phyloP scores from a whole-genome alignment of 2,113 vertebrate species.

The Callipepla squamata region DNA sequence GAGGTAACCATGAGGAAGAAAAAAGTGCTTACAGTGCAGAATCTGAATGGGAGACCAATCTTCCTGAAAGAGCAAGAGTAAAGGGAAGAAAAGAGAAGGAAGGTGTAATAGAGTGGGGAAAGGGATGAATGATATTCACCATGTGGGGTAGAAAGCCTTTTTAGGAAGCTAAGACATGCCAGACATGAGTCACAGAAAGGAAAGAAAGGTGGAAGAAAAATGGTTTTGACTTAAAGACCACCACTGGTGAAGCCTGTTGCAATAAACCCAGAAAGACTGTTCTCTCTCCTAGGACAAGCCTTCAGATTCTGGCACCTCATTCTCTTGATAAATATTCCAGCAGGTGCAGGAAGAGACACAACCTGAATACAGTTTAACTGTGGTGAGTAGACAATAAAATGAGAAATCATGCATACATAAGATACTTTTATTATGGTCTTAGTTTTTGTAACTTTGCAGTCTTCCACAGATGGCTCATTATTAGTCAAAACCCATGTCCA shows the following conservation, averaged over 20 bases:
- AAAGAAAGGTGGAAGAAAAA: slow-evolving; percentile 17
- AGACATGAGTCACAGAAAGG: slow-evolving; percentile 26
- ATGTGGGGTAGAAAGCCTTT: neutral
- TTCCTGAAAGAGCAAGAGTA: neutral
- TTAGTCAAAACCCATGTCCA: neutral
- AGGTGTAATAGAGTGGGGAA: neutral
- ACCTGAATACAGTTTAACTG: neutral
- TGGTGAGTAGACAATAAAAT: slow-evolving; percentile 28
- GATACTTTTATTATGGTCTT: slow-evolving; percentile 6
- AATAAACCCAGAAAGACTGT: neutral
- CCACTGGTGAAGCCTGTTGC: neutral
- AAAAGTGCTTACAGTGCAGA: rapidly evolving
- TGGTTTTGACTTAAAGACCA: neutral
- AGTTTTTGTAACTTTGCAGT: neutral
- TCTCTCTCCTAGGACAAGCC: slow-evolving; percentile 18
- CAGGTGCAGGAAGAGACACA: slow-evolving; percentile 36
- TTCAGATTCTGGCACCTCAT: slow-evolving; percentile 50
- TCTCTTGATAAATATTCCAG: slow-evolving; percentile 41
- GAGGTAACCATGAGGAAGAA: neutral
- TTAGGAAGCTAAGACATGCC: neutral
- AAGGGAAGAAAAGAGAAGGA: neutral
- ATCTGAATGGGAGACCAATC: neutral
- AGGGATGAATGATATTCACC: neutral
- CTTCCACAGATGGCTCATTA: neutral
- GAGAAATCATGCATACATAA: neutral